Evolutionary conservation across 2,888 invertebrate species (phyloP).

Genomic region (Cryptops parisi): DNA sequence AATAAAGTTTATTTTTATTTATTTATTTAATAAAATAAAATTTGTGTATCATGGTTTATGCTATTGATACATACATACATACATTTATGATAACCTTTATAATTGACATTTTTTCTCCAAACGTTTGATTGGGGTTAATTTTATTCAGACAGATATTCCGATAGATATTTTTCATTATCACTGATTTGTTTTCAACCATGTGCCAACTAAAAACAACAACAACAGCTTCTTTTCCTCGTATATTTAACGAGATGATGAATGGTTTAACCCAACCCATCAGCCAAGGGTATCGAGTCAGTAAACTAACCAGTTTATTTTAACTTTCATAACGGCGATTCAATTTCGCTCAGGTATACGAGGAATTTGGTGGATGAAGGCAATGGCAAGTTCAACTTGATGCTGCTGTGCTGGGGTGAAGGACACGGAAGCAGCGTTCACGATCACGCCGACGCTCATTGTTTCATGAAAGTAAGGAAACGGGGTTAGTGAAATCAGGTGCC

Average conservation of each 20-base stretch:
- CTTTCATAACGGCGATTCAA: too few species aligned
- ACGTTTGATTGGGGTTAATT: too few species aligned
- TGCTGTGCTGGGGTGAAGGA: slow-evolving; percentile 96
- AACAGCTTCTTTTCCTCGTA: background rate
- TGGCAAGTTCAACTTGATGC: slow-evolving; percentile 92
- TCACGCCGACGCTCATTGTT: slow-evolving; percentile 91
- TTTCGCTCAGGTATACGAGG: slow-evolving; percentile 63
- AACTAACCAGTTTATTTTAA: background rate
- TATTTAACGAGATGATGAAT: background rate
- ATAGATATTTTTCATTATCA: too few species aligned
- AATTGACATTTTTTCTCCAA: too few species aligned
- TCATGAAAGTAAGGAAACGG: slow-evolving; percentile 58
- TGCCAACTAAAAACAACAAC: too few species aligned
- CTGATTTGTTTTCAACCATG: too few species aligned
- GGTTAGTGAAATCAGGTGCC: too few species aligned
- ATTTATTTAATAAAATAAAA: background rate
- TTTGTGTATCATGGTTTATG: background rate
- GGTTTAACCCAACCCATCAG: background rate
- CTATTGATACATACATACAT: too few species aligned
- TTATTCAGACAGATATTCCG: too few species aligned
- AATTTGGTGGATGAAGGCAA: slow-evolving; percentile 94
- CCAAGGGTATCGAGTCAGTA: background rate
- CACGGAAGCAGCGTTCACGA: slow-evolving; percentile 93
- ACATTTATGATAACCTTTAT: too few species aligned
- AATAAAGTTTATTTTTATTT: background rate